These are phyloP conservation scores for Megalops atlanticus DNA, from an alignment of 2,113 vertebrate species.

Conservation along the genomic window DNA sequence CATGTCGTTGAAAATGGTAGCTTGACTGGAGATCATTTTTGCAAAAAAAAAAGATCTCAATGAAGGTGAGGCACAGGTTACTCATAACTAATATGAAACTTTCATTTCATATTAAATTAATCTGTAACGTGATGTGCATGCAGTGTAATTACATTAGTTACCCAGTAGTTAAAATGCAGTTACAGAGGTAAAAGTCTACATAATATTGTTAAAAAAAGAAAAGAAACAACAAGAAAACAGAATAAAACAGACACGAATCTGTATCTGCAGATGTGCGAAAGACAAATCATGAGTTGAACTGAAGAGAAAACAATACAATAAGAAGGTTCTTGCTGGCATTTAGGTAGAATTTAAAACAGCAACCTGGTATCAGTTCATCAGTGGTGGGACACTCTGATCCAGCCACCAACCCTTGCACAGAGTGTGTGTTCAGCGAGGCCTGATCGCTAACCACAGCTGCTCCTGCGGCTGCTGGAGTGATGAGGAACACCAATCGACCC, in stretches of 20 bases:
- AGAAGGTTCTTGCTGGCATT: slow-evolving; percentile 78
- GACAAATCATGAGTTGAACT: slow-evolving; percentile 61
- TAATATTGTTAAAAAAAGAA: slow-evolving; percentile 42
- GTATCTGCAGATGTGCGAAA: slow-evolving; percentile 81
- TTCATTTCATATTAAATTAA: too few species aligned
- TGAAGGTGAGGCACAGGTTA: too few species aligned
- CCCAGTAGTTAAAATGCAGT: not conserved
- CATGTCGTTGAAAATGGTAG: slow-evolving; percentile 56
- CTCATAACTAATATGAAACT: too few species aligned
- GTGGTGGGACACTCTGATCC: not conserved
- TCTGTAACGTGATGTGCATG: not conserved
- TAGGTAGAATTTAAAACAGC: slow-evolving; percentile 58
- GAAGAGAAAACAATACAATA: slow-evolving; percentile 66
- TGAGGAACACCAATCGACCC: not conserved
- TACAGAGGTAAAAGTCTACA: too few species aligned
- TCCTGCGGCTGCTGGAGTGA: not conserved
- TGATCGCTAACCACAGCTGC: too few species aligned
- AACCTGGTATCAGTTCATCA: not conserved
- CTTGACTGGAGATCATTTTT: slow-evolving; percentile 51
- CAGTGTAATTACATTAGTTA: not conserved
- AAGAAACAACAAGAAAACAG: slow-evolving; percentile 17
- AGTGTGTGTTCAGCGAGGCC: too few species aligned
- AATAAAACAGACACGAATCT: slow-evolving; percentile 38
- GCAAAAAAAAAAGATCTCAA: not conserved
- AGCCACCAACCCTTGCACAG: not conserved